A percentile compares a stretch with the other conserved stretches of the same genome.
Evolutionary conservation across 2,888 invertebrate genomes (phyloP).

Genomic region (Synergus umbraculus): DNA sequence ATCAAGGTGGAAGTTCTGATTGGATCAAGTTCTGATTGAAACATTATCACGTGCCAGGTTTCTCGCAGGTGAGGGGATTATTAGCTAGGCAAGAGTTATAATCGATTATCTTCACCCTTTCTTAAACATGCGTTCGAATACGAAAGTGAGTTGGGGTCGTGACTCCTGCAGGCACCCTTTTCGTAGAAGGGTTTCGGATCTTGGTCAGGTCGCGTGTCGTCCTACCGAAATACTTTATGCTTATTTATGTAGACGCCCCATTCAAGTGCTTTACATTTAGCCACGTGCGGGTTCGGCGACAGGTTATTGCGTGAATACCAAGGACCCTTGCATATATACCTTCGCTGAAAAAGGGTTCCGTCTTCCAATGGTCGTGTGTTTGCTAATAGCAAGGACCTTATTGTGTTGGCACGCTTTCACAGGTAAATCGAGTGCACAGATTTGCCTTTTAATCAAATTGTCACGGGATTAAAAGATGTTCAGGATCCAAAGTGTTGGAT

Average conservation of each 20-base stretch:
- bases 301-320: constrained; percentile 61
- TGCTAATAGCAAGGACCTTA: constrained; percentile 35
- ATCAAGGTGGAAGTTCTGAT: background rate
- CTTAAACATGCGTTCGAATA: constrained; percentile 48
- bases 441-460: constrained; percentile 33
- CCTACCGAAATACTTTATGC: constrained; percentile 61
- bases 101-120: constrained; percentile 58
- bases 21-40: background rate
- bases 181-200: constrained; percentile 53
- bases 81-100: constrained; percentile 35
- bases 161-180: constrained; percentile 52
- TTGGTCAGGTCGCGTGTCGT: constrained; percentile 67
- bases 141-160: constrained; percentile 43
- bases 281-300: constrained; percentile 60
- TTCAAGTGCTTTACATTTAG: constrained; percentile 64
- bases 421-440: constrained; percentile 39
- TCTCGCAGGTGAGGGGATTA: constrained; percentile 6
- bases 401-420: constrained; percentile 41
- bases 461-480: background rate
- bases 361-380: constrained; percentile 58
- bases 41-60: background rate
- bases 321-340: constrained; percentile 54
- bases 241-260: constrained; percentile 69
- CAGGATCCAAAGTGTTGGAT: too few species aligned
- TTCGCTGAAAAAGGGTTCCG: constrained; percentile 49